Base-by-base conservation (phyloP, 2,113 vertebrate genomes). In the Triplophysa dalaica region DNA sequence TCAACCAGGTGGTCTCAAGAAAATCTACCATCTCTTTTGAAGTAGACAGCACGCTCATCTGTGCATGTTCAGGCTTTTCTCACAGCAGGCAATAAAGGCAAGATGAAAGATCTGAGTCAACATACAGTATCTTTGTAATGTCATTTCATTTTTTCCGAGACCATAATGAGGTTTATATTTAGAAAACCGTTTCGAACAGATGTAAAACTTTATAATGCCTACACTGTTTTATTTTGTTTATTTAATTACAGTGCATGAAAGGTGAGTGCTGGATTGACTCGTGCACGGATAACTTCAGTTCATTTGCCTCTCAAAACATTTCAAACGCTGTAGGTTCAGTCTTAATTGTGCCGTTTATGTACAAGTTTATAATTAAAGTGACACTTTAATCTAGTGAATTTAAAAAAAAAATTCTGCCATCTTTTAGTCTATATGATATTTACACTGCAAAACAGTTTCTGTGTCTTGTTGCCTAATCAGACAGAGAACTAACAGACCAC, bases 41-140 rank as follows among this genome's bases (percentile, higher is more conserved):
- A 89, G 82, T 89, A 87, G 82, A 26, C 52, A 19, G 69, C 13
- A 81, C 41, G 82, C 62, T 26, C n/a, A 33, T 52, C 48, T 52
- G 24, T 65, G 58, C 48, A 70, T 75, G 64, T 73, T 16, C 24
- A 52, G 8, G 8, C 21, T 79, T 19, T 56, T 7, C 41, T 58
- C 52, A 43, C 26, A 82, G 38, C 8, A 26, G 48, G 61, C 9
- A 45, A 54, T n/a, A 72, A 54, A n/a, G 17, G 9, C 2, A 63
- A 14, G 60, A 14, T 58, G 33, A 43, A 74, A 13, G 26, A 79
- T 26, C 29, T n/a, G 26, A 69, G 43, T 78, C n/a, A 67, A 29
- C 45, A 54, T 33, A 38, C 33, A 38, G 7, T 38, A 12, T 22
- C 17, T n/a, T 52, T 19, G 21, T 17, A 8, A 13, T 65, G 38